Evolutionary conservation across 2,888 invertebrate genomes (phyloP).

Genomic region (Arrhopalites spinosus): DNA sequence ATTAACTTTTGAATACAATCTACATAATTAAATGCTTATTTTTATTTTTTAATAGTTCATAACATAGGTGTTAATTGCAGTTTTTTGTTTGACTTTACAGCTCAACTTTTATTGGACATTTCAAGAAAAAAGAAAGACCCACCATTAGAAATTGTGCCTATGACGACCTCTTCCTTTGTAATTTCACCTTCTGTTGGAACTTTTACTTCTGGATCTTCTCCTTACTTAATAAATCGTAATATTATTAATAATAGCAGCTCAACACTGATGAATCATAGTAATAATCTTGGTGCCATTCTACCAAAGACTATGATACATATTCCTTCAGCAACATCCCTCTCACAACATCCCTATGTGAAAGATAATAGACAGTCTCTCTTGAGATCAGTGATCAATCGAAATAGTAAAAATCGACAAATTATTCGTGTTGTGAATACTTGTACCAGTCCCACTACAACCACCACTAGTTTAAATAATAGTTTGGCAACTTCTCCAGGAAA

Average conservation of each 20-base stretch:
- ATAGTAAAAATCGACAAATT: slow-evolving; percentile 29
- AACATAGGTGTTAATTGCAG: too few species aligned
- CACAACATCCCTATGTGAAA: slow-evolving; percentile 3
- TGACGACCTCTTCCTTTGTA: background rate
- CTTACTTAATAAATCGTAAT: background rate
- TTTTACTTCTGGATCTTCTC: background rate
- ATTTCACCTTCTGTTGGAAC: background rate
- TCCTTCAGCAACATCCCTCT: background rate
- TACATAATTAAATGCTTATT: too few species aligned
- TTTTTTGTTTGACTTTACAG: too few species aligned
- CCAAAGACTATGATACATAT: background rate
- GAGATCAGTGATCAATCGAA: slow-evolving; percentile 17
- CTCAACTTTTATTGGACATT: slow-evolving; percentile 26
- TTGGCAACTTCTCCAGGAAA: background rate
- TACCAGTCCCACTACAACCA: background rate
- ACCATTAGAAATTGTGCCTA: background rate
- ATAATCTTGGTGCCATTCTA: background rate
- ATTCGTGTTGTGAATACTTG: slow-evolving; percentile 21
- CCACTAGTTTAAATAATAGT: background rate
- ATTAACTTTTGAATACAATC: too few species aligned
- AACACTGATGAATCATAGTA: background rate
- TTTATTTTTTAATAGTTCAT: too few species aligned
- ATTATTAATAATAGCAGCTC: background rate
- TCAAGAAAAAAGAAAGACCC: slow-evolving; percentile 28
- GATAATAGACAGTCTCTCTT: slow-evolving; percentile 2